Base-by-base conservation (phyloP, 1,140 invertebrate genomes). In the Drosophila quadrilineata region DNA sequence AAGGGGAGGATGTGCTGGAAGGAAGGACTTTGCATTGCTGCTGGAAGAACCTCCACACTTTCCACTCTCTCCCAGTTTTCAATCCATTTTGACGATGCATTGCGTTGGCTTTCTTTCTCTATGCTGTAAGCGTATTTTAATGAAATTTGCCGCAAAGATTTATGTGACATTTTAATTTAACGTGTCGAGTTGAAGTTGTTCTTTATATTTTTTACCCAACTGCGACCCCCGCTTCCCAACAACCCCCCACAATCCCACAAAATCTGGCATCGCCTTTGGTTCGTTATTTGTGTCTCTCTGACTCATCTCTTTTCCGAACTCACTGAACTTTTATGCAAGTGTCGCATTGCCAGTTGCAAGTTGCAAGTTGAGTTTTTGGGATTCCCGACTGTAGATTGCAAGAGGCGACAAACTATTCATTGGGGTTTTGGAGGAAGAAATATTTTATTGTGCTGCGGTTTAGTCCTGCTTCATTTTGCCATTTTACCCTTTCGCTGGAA, bases 111-210 rank as follows among this genome's bases (percentile, higher is more conserved):
- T n/a, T n/a, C n/a, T n/a, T n/a, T n/a, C n/a, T 77, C 75, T 79
- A 80, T 82, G 66, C 71, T 85, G 79, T 85, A 85, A 85, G 79
- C 79, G 79, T 75, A 86, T 85, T 85, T 85, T 85, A 85, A 85
- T 85, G 79, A 85, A 85, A 85, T 85, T 85, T 85, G 45, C 74
- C 74, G 67, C 79, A 75, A 85, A 85, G 79, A 85, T 85, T 85
- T 85, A 85, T 85, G 79, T 85, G 79, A 85, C 79, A 85, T 86
- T 85, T 85, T 85, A 85, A 85, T 85, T 85, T 85, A 85, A 85
- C 80, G 79, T 85, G 79, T 85, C 75, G 79, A 85, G 71, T 62
- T 75, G 80, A 74, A 85, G 79, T 85, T 77, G 76, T 69, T 76
- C 73, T 76, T 59, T 82, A 71, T 53, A 59, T 74, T 64, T 73